Evolutionary conservation across 1,140 invertebrate species (phyloP).

Genomic region (Aphelinus certus): DNA sequence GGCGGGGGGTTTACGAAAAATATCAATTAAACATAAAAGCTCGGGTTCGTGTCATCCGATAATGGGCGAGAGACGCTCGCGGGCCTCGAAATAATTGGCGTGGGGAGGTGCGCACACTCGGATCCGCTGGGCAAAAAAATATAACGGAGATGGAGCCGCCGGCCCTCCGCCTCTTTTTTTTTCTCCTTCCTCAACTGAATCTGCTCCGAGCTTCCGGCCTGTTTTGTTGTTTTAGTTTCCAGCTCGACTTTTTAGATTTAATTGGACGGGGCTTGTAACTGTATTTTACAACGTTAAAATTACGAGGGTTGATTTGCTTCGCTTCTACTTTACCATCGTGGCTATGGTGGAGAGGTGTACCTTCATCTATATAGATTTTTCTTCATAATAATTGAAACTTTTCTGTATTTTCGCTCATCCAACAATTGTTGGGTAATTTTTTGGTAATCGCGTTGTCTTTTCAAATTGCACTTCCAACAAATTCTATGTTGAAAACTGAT

Average conservation of each 20-base stretch:
- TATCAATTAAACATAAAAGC: slow-evolving; percentile 63
- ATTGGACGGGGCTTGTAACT: slow-evolving; percentile 21
- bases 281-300: background rate
- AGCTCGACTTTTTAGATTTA: slow-evolving; percentile 23
- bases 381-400: too few species aligned
- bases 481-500: too few species aligned
- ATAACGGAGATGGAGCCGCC: slow-evolving; percentile 21
- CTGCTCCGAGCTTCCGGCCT: slow-evolving; percentile 11
- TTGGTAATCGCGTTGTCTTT: too few species aligned
- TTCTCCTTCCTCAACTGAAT: background rate
- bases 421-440: too few species aligned
- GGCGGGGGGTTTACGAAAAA: slow-evolving; percentile 54
- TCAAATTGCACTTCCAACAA: too few species aligned
- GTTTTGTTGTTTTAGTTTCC: slow-evolving; percentile 11
- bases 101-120: background rate
- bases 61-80: slow-evolving; percentile 47
- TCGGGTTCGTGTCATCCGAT: slow-evolving; percentile 57
- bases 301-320: background rate
- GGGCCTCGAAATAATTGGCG: slow-evolving; percentile 36
- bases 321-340: too few species aligned
- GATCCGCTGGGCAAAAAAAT: slow-evolving; percentile 14
- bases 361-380: too few species aligned
- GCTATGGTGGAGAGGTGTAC: too few species aligned
- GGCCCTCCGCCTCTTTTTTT: slow-evolving; percentile 1
- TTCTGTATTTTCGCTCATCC: too few species aligned